Evolutionary conservation across 1,140 invertebrate species (phyloP).

Genomic region (Chlorops oryzae): DNA sequence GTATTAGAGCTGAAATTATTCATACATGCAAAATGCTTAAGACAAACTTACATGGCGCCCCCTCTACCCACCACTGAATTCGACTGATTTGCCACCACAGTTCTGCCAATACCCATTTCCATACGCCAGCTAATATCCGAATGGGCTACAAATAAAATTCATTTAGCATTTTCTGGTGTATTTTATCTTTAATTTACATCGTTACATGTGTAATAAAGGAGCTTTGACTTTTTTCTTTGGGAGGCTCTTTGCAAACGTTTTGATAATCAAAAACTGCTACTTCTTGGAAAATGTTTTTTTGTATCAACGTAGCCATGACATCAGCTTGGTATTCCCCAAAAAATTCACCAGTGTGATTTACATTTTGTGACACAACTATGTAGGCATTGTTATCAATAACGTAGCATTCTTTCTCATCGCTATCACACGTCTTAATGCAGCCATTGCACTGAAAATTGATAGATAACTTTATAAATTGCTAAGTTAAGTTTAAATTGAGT

Average conservation of each 20-base stretch:
- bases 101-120: constrained; percentile 35
- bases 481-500: no score
- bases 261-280: constrained; percentile 82
- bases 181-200: no score
- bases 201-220: no score
- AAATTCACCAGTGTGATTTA: constrained; percentile 69
- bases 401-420: constrained; percentile 67
- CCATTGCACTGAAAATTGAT: constrained; percentile 48
- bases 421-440: constrained; percentile 53
- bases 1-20: no score
- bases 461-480: no score
- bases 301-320: constrained; percentile 71
- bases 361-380: constrained; percentile 67
- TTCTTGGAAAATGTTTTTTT: constrained; percentile 66
- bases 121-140: constrained; percentile 26
- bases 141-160: constrained; percentile 29
- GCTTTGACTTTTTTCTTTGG: no score
- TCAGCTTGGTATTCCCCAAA: constrained; percentile 78
- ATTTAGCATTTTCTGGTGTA: no score
- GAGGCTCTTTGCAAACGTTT: constrained; percentile 58
- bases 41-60: constrained; percentile 40
- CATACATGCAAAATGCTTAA: not conserved
- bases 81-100: constrained; percentile 36
- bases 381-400: constrained; percentile 86
- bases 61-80: constrained; percentile 41